Evolutionary conservation across 2,113 vertebrate genomes (phyloP).

Genomic region (Albula glossodonta): DNA sequence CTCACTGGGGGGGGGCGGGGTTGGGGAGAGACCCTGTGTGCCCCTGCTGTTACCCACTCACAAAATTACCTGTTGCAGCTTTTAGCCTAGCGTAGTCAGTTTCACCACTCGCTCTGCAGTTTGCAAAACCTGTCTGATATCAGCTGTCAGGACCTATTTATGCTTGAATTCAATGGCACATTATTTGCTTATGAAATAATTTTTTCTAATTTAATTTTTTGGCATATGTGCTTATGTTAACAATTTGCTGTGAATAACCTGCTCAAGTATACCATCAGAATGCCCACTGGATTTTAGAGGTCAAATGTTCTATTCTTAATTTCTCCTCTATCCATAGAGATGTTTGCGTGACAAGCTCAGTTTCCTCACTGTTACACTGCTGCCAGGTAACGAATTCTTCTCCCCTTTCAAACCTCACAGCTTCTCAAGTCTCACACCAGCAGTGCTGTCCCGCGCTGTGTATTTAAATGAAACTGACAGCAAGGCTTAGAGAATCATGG

Average conservation of each 20-base stretch:
- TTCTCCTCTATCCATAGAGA: no score
- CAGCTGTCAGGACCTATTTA: background rate
- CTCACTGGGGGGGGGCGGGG: background rate
- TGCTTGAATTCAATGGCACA: no score
- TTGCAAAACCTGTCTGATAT: background rate
- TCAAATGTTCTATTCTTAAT: no score
- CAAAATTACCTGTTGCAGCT: background rate
- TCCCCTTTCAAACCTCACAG: no score
- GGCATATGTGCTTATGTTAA: no score
- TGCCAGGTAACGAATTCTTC: no score
- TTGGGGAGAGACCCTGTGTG: background rate
- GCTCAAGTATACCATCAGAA: no score
- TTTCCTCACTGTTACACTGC: background rate
- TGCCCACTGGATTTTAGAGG: no score
- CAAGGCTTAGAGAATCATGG: conserved; percentile 28
- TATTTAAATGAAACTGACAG: conserved; percentile 27
- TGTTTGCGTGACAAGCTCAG: no score
- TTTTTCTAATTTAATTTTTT: background rate
- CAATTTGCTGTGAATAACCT: no score
- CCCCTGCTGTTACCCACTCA: no score
- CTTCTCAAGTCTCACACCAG: no score
- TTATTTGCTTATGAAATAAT: background rate
- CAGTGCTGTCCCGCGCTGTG: conserved; percentile 3
- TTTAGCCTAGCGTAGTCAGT: background rate
- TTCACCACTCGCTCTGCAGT: background rate